Evolutionary conservation across 2,797 vertebrate genomes (phyloP).

Genomic region (Chaetophractus vellerosus): DNA sequence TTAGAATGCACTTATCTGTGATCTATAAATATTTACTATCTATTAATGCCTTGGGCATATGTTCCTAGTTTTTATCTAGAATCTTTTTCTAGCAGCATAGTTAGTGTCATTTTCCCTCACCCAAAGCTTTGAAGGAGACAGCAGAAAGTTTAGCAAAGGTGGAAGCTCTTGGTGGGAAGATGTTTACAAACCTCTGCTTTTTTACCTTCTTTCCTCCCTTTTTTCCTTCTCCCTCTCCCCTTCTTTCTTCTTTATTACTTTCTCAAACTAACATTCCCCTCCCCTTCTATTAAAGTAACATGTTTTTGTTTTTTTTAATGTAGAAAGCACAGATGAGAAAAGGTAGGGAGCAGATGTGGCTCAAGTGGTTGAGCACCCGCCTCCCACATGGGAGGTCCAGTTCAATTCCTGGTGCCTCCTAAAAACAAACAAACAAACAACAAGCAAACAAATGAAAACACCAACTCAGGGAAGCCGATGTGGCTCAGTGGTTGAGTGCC

Average conservation of each 20-base stretch:
- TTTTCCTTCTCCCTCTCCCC: neutral
- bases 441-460: no score
- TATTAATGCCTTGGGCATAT: neutral
- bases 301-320: neutral
- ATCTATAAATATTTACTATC: slow-evolving; percentile 38
- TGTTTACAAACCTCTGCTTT: neutral
- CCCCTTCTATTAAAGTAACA: neutral
- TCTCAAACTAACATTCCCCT: neutral
- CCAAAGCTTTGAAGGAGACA: slow-evolving; percentile 39
- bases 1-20: slow-evolving; percentile 48
- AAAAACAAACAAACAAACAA: no score
- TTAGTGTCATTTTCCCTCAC: neutral
- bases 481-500: no score
- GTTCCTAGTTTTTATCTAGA: neutral
- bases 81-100: neutral
- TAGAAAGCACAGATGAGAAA: neutral
- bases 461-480: no score
- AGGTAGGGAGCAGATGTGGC: neutral
- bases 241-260: neutral
- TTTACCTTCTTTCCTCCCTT: neutral
- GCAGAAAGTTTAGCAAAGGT: neutral
- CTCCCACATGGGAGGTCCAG: no score
- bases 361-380: no score
- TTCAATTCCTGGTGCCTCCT: no score
- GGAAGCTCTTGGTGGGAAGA: neutral